phyloP scores from a whole-genome alignment of 2,888 invertebrate species.

The Stomorhina lunata region DNA sequence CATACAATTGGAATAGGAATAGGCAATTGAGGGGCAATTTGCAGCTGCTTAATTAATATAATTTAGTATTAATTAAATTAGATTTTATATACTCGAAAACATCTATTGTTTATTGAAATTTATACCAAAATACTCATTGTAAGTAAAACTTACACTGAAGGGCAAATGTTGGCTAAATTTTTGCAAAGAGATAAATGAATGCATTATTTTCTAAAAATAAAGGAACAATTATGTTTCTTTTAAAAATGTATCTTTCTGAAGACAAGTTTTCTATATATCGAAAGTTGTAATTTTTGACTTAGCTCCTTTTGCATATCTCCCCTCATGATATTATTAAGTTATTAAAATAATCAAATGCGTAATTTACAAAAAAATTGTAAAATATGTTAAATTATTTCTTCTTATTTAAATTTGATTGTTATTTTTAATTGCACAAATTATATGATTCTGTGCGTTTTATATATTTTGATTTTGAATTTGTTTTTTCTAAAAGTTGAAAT shows the following conservation, averaged over 20 bases:
- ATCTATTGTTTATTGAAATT: constrained; percentile 21
- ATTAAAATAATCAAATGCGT: no score
- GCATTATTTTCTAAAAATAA: no score
- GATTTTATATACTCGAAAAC: constrained; percentile 30
- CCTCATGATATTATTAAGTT: no score
- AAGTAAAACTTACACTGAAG: not conserved
- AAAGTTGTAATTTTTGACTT: no score
- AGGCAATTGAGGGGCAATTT: constrained; percentile 2
- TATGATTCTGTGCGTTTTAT: constrained; percentile 27
- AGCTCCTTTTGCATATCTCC: no score
- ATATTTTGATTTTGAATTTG: not conserved
- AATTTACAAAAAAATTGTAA: not conserved
- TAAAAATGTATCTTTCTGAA: no score
- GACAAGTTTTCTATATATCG: no score
- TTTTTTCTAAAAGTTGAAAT: constrained; percentile 37
- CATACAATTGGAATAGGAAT: no score
- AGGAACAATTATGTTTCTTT: no score
- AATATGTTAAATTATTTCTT: no score
- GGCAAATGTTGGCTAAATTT: not conserved
- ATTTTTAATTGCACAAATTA: constrained; percentile 11
- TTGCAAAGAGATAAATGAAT: no score
- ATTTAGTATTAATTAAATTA: constrained; percentile 46
- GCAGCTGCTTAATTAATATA: not conserved
- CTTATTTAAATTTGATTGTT: not conserved
- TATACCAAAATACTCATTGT: not conserved